These are phyloP conservation scores for Lophotis ruficrista DNA, from an alignment of 2,113 vertebrate genomes.

Conservation along the genomic window DNA sequence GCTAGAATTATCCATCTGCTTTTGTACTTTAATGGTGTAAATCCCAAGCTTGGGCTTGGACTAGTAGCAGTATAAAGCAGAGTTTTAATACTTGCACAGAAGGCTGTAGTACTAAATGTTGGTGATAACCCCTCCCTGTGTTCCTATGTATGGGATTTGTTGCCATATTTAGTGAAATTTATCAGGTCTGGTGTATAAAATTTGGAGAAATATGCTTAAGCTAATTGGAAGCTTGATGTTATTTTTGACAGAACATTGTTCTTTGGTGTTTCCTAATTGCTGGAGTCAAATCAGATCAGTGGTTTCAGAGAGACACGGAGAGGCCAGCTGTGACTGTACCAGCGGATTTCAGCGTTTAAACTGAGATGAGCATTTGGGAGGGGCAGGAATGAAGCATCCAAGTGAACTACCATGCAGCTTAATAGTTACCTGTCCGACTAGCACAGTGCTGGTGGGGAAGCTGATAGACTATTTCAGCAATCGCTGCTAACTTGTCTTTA, in stretches of 20 bases:
- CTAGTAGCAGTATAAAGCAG: neutral
- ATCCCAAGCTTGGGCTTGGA: neutral
- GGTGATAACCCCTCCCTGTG: neutral
- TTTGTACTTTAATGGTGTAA: neutral
- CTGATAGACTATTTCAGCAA: neutral
- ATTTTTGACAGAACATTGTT: neutral
- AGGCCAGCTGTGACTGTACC: neutral
- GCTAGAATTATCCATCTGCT: neutral
- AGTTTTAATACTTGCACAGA: neutral
- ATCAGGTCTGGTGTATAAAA: neutral
- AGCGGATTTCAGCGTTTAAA: neutral
- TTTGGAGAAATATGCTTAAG: neutral
- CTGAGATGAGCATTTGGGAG: neutral
- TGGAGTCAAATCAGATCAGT: neutral
- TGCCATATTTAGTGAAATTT: neutral
- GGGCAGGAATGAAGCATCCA: neutral
- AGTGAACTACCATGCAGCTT: neutral
- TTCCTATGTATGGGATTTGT: neutral
- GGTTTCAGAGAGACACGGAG: neutral
- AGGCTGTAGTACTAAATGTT: neutral
- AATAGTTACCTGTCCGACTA: neutral
- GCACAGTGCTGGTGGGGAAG: neutral
- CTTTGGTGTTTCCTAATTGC: neutral
- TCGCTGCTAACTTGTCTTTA: constrained; percentile 14
- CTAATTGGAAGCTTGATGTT: neutral